phyloP scores from a whole-genome alignment of 1,140 invertebrate genomes.

The Meloidogyne floridensis region DNA sequence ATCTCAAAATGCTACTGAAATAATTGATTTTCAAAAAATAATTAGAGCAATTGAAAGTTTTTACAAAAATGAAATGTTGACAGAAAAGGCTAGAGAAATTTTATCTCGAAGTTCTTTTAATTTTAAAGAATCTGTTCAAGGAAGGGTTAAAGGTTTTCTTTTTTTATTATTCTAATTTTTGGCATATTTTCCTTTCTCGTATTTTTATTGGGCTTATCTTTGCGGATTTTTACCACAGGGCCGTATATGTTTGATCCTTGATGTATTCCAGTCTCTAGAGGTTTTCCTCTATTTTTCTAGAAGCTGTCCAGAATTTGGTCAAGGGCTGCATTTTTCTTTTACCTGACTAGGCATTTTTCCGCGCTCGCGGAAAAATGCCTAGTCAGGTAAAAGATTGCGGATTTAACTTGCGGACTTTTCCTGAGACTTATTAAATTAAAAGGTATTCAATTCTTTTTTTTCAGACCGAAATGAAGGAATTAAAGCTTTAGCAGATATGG shows the following conservation, averaged over 20 bases:
- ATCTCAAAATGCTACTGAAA: slow-evolving; percentile 34
- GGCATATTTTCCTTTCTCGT: neutral
- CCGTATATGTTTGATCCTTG: too few relatives aligned
- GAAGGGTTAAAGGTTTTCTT: slow-evolving; percentile 39
- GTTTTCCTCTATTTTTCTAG: too few relatives aligned
- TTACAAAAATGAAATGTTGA: slow-evolving; percentile 38
- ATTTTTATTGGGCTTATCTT: too few relatives aligned
- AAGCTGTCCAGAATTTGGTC: too few relatives aligned
- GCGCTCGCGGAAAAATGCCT: too few relatives aligned
- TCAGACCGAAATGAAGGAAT: slow-evolving; percentile 42
- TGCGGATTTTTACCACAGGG: too few relatives aligned
- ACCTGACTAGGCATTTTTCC: too few relatives aligned
- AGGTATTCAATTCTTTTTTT: neutral
- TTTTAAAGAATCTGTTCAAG: slow-evolving; percentile 40
- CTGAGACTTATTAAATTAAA: too few relatives aligned
- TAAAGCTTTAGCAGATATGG: slow-evolving; percentile 45
- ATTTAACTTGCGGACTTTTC: too few relatives aligned
- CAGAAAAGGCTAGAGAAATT: slow-evolving; percentile 47
- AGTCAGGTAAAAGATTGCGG: too few relatives aligned
- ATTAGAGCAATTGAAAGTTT: slow-evolving; percentile 38
- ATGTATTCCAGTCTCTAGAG: too few relatives aligned
- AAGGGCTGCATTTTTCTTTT: too few relatives aligned
- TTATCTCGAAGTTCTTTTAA: slow-evolving; percentile 46
- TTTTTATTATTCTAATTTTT: slow-evolving; percentile 11
- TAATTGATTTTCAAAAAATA: slow-evolving; percentile 26